A percentile compares a stretch with the other conserved stretches of the same genome.
Evolutionary conservation across 2,113 vertebrate species (phyloP).

Genomic region (Bos javanicus): DNA sequence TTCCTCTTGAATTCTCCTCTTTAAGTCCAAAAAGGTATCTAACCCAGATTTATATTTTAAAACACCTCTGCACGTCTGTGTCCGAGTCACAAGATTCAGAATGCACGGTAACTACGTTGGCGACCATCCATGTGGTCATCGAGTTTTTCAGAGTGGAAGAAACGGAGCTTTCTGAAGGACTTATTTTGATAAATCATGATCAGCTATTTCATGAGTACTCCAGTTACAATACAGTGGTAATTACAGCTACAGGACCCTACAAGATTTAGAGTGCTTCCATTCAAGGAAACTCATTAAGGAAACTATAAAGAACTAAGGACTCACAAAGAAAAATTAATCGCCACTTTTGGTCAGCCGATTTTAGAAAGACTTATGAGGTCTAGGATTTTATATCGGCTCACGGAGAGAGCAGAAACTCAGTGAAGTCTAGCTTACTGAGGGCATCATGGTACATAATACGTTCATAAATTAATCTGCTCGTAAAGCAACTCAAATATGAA

Average conservation of each 20-base stretch:
- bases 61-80: not conserved
- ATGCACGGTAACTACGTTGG: not conserved
- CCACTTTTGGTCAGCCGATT: constrained; percentile 52
- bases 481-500: constrained; percentile 54
- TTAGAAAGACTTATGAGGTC: constrained; percentile 49
- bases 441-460: not conserved
- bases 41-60: not conserved
- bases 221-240: constrained; percentile 23
- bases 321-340: constrained; percentile 57
- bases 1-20: not conserved
- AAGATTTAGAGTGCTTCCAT: constrained; percentile 46
- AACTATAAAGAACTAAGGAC: constrained; percentile 56
- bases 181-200: not conserved
- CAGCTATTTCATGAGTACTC: not conserved
- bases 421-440: constrained; percentile 35
- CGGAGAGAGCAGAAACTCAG: not conserved
- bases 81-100: not conserved
- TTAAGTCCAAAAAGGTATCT: not conserved
- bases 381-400: not conserved
- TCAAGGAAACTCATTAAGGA: constrained; percentile 57
- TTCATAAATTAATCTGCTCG: constrained; percentile 27
- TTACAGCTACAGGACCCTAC: constrained; percentile 1
- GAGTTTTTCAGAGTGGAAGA: not conserved
- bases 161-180: not conserved
- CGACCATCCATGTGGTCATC: not conserved